Conservation (phyloP, 2,888 invertebrate genomes). For the Nephrocerus scutellatus region DNA sequence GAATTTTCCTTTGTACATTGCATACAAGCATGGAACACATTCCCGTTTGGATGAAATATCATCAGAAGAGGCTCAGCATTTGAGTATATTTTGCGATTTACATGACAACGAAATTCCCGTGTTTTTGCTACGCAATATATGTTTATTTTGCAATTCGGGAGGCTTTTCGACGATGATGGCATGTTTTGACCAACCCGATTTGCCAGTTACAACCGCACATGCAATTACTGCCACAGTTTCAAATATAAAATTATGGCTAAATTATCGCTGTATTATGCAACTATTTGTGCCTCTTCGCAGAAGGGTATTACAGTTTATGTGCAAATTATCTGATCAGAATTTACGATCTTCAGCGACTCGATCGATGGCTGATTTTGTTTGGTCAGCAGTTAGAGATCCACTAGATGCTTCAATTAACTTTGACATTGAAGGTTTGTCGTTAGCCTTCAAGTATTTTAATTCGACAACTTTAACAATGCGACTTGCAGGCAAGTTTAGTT, state of each 20-base stretch:
- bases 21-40: constrained; percentile 77
- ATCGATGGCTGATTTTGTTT: constrained; percentile 94
- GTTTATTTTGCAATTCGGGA: constrained; percentile 84
- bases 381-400: constrained; percentile 91
- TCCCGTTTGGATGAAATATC: constrained; percentile 74
- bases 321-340: constrained; percentile 86
- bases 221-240: constrained; percentile 86
- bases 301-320: constrained; percentile 87
- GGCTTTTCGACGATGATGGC: constrained; percentile 81
- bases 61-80: constrained; percentile 65
- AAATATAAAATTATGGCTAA: constrained; percentile 89
- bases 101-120: constrained; percentile 91
- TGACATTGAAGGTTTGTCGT: constrained; percentile 78
- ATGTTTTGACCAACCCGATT: constrained; percentile 73
- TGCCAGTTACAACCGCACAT: constrained; percentile 85
- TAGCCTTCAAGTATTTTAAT: constrained; percentile 95
- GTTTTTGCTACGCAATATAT: constrained; percentile 84
- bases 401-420: constrained; percentile 78
- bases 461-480: constrained; percentile 92
- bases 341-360: constrained; percentile 80
- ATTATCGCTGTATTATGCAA: constrained; percentile 82
- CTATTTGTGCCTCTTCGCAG: constrained; percentile 81
- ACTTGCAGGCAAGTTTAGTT: constrained; percentile 66
- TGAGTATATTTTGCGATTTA: constrained; percentile 67
- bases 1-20: constrained; percentile 83